These are phyloP conservation scores for Thomomys bottae DNA, from an alignment of 2,113 vertebrate genomes.

Conservation along the genomic window DNA sequence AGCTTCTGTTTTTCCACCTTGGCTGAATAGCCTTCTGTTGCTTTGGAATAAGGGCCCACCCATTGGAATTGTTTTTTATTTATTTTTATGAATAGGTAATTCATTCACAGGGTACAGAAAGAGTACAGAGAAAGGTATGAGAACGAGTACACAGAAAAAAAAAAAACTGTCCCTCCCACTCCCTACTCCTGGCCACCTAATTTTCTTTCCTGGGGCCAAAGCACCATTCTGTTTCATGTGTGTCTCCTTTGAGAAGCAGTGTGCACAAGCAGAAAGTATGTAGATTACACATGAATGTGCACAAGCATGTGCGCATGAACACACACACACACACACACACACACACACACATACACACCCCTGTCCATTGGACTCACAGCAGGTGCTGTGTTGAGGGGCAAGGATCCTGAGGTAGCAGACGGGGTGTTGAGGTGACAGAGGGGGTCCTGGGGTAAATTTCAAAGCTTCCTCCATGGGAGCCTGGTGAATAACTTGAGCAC, in stretches of 20 bases:
- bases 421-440: too few species aligned
- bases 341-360: too few species aligned
- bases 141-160: constrained; percentile 46
- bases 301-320: too few species aligned
- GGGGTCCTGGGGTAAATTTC: not conserved
- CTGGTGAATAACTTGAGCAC: not conserved
- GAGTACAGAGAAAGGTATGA: too few species aligned
- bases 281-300: not conserved
- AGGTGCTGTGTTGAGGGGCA: not conserved
- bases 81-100: constrained; percentile 75
- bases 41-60: constrained; percentile 56
- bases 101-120: constrained; percentile 63
- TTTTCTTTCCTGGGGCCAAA: constrained; percentile 42
- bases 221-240: not conserved
- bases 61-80: constrained; percentile 59
- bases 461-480: not conserved
- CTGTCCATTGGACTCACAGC: too few species aligned
- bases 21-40: constrained; percentile 46
- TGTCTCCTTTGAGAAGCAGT: not conserved
- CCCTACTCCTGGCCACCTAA: not conserved
- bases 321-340: too few species aligned
- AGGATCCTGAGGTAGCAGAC: too few species aligned
- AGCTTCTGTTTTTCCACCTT: constrained; percentile 57
- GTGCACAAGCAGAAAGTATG: too few species aligned
- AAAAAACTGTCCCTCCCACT: constrained; percentile 12